Evolutionary conservation across 1,140 invertebrate species (phyloP).

Genomic region (Oryzaephilus surinamensis): DNA sequence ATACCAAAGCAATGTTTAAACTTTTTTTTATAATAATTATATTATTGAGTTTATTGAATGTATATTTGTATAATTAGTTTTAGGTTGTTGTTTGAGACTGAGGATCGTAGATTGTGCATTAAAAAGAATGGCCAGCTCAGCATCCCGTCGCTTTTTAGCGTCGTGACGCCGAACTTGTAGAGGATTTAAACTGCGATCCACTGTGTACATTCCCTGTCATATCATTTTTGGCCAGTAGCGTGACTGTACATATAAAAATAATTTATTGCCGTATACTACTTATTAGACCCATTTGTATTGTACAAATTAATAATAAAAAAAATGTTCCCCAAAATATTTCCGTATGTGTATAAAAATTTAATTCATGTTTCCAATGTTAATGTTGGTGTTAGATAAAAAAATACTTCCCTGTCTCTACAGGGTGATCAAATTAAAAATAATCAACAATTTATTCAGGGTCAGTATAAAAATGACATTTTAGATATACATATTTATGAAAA

Average conservation of each 20-base stretch:
- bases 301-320: conserved; percentile 9
- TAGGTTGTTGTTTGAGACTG: conserved; percentile 34
- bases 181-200: conserved; percentile 22
- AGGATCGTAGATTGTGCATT: conserved; percentile 14
- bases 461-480: too few relatives aligned
- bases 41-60: conserved; percentile 28
- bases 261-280: conserved; percentile 26
- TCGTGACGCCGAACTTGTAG: conserved; percentile 10
- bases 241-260: conserved; percentile 28
- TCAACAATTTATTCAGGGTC: conserved; percentile 23
- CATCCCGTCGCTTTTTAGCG: too few relatives aligned
- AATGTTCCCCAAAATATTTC: conserved; percentile 9
- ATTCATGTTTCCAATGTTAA: conserved; percentile 14
- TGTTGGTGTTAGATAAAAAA: conserved; percentile 16
- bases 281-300: conserved; percentile 18
- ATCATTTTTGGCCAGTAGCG: conserved; percentile 35
- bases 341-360: conserved; percentile 13
- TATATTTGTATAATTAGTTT: conserved; percentile 32
- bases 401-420: conserved; percentile 11
- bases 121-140: conserved; percentile 2
- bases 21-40: conserved; percentile 4
- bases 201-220: conserved; percentile 35
- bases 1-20: conserved; percentile 39
- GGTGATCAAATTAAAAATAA: conserved; percentile 8
- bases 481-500: too few relatives aligned